Percentiles rank a stretch among this genome's conserved stretches.
phyloP scores from a whole-genome alignment of 2,888 invertebrate species.

The Halictus quadricinctus region DNA sequence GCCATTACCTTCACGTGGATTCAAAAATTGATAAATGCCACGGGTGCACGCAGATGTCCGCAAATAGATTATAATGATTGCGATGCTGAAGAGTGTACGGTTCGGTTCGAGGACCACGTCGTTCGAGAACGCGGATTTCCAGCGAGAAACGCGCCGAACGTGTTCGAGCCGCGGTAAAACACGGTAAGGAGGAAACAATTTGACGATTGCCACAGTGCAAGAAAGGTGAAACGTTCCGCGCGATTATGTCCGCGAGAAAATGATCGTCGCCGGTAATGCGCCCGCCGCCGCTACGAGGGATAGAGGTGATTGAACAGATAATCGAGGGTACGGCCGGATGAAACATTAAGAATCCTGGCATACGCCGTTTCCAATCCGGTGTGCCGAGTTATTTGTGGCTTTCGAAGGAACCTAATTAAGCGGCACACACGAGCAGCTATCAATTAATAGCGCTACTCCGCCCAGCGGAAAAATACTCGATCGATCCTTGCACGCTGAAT shows the following conservation, averaged over 20 bases:
- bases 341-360: background rate
- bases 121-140: background rate
- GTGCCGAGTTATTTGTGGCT: background rate
- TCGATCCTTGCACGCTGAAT: background rate
- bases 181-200: background rate
- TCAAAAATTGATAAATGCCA: background rate
- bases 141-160: background rate
- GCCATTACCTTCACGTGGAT: background rate
- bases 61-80: background rate
- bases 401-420: background rate
- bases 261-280: background rate
- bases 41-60: background rate
- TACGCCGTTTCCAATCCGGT: background rate
- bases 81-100: background rate
- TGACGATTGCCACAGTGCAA: constrained; percentile 5
- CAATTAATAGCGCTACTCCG: background rate
- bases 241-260: constrained; percentile 1
- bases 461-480: background rate
- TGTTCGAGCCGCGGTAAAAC: background rate
- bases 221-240: constrained; percentile 6
- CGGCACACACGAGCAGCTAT: background rate
- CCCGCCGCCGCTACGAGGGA: background rate
- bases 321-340: constrained; percentile 7
- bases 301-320: constrained; percentile 9
- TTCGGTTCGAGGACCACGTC: background rate